Evolutionary conservation across 2,113 vertebrate genomes (phyloP).

Genomic region (Cololabis saira): DNA sequence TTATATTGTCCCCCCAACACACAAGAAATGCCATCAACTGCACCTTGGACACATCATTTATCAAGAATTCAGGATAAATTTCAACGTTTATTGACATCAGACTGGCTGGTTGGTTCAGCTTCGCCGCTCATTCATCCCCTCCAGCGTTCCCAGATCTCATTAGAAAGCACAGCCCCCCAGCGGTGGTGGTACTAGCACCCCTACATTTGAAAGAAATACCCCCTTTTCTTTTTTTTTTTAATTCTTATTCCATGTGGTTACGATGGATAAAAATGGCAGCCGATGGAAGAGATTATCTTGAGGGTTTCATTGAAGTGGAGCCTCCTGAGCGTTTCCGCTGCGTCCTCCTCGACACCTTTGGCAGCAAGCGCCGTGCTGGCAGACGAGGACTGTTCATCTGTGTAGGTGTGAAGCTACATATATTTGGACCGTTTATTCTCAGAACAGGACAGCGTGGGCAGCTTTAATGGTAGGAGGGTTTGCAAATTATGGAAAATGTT

Average conservation of each 20-base stretch:
- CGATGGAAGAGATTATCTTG: constrained; percentile 49
- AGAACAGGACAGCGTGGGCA: constrained; percentile 50
- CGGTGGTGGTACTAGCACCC: constrained; percentile 20
- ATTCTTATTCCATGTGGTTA: background rate
- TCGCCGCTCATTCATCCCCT: constrained; percentile 51
- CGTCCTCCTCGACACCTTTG: constrained; percentile 22
- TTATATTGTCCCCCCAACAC: background rate
- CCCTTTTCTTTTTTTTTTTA: background rate
- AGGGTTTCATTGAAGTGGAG: constrained; percentile 20
- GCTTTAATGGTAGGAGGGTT: background rate
- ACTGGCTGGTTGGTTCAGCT: constrained; percentile 29
- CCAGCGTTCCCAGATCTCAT: constrained; percentile 57
- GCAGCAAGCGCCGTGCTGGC: constrained; percentile 48
- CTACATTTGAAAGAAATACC: constrained; percentile 12
- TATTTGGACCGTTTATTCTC: constrained; percentile 27
- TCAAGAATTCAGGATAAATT: constrained; percentile 55
- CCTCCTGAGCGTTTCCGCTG: constrained; percentile 28
- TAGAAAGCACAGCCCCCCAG: constrained; percentile 19
- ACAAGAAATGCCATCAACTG: constrained; percentile 43
- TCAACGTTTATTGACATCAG: constrained; percentile 50
- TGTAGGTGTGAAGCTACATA: constrained; percentile 7
- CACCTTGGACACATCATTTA: constrained; percentile 51
- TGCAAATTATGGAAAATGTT: constrained; percentile 2
- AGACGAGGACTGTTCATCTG: constrained; percentile 8
- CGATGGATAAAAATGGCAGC: constrained; percentile 53